Evolutionary conservation across 2,888 invertebrate genomes (phyloP).

Genomic region (Portevinia maculata): DNA sequence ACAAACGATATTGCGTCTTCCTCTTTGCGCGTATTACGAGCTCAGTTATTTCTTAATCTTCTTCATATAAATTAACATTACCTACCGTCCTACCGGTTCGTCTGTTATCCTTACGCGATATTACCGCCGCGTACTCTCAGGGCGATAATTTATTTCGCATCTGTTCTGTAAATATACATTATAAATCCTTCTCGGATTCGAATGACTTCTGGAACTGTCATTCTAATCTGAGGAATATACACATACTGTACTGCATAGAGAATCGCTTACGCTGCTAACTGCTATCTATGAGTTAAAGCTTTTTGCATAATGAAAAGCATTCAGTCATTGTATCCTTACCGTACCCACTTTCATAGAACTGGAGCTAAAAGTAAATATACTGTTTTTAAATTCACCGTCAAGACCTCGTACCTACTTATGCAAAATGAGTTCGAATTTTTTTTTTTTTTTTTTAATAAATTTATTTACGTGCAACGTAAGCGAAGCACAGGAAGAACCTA

Average conservation of each 20-base stretch:
- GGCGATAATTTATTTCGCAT: conserved; percentile 63
- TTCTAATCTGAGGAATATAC: conserved; percentile 52
- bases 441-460: conserved; percentile 58
- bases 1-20: not conserved
- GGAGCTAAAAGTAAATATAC: not conserved
- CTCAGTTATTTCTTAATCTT: conserved; percentile 61
- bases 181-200: conserved; percentile 67
- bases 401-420: not conserved
- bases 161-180: conserved; percentile 65
- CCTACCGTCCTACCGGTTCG: conserved; percentile 36
- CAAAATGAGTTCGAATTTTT: conserved; percentile 37
- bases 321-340: conserved; percentile 43
- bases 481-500: conserved; percentile 29
- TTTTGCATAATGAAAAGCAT: conserved; percentile 72
- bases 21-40: conserved; percentile 19
- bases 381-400: conserved; percentile 15
- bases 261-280: conserved; percentile 37
- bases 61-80: conserved; percentile 70
- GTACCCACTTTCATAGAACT: not conserved
- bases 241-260: conserved; percentile 46
- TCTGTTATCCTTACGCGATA: conserved; percentile 34
- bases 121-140: conserved; percentile 3
- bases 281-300: conserved; percentile 69
- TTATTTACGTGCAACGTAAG: conserved; percentile 64
- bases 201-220: conserved; percentile 64